Percentiles rank a stretch among this genome's conserved stretches.
Evolutionary conservation across 30 jellyfish, hydroid and myxozoan species (phyloP).

Genomic region (Chrysaora quinquecirrha): DNA sequence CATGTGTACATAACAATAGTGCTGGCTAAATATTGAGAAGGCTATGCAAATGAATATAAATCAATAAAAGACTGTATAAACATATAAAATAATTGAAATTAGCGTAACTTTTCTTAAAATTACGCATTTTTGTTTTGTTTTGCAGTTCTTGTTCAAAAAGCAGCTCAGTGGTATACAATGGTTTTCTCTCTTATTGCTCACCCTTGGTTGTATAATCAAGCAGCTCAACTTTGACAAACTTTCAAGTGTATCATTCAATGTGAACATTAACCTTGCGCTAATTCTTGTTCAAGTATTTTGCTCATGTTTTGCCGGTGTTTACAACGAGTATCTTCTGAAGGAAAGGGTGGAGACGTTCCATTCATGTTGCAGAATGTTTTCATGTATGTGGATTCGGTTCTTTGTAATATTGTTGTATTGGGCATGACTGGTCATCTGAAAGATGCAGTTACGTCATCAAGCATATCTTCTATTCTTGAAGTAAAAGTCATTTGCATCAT

Average conservation of each 20-base stretch:
- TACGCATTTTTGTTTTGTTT: no score
- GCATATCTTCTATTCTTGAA: constrained; percentile 74
- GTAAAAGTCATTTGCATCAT: constrained; percentile 76
- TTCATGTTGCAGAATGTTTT: constrained; percentile 96
- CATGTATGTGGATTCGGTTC: constrained; percentile 90
- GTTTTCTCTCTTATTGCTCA: constrained; percentile 86
- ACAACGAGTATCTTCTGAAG: constrained; percentile 95
- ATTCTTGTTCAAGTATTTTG: constrained; percentile 92
- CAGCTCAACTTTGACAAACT: constrained; percentile 69
- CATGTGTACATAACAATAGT: no score
- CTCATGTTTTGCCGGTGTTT: constrained; percentile 99
- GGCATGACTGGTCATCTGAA: constrained; percentile 82
- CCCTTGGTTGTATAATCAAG: constrained; percentile 95
- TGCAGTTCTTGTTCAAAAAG: constrained; percentile 84
- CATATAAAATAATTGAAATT: no score
- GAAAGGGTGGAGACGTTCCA: constrained; percentile 92
- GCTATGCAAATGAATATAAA: no score
- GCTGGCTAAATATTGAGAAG: no score
- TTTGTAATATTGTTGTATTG: constrained; percentile 73
- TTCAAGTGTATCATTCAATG: constrained; percentile 44
- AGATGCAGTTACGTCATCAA: constrained; percentile 69
- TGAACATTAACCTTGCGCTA: constrained; percentile 73
- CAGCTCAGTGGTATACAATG: constrained; percentile 89
- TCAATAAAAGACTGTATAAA: no score
- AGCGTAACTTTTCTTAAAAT: no score